Evolutionary conservation across 2,888 invertebrate species (phyloP), one percentile per base, ranked within the genome.

Genomic region (Caradrina kadenii): DNA sequence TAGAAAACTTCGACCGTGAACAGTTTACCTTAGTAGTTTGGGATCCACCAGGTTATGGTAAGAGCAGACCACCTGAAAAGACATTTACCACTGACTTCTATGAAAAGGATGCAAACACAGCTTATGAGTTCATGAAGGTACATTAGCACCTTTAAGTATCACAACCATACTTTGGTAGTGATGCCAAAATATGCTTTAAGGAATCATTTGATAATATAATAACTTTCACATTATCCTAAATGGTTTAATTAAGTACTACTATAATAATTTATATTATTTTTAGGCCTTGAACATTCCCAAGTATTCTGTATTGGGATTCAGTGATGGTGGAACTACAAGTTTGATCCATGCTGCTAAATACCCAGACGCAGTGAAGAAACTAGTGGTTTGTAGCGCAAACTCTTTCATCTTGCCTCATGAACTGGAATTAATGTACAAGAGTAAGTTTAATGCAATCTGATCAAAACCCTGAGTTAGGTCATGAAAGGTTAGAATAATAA

Each of bases 21-120:
- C 96, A 97, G 86, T 97, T 97, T 79, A 97, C 97, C 1, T 79
- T 97, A 35, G 91, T 97, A 11, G 97, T 96, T 0, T 98, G 98
- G 98, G 99, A 99, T 92, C 98, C 98, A 0, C 98, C 98, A 0
- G 99, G 99, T 0, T 98, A 98, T 93, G 99, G 99, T 0, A 97
- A 97, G 73, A 98, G 98, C 73, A 96, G 97, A 75, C 98, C 98
- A 0, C 98, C 98, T 0, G 94, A 97, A 31, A 96, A 98, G 77
- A 94, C 96, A n/a, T 98, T 98, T 88, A 93, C 96, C 0, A 84
- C 95, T 0, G 96, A 98, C 83, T 98, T 98, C 89, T 97, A 97
- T 83, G 96, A 97, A 67, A 96, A 96, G 76, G 99, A 99, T 95
- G 98, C 98, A 8, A 95, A 96, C 39, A 91, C 93, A 76, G 98